Evolutionary conservation across 2,113 vertebrate genomes (phyloP).

Genomic region (Lagopus leucura): DNA sequence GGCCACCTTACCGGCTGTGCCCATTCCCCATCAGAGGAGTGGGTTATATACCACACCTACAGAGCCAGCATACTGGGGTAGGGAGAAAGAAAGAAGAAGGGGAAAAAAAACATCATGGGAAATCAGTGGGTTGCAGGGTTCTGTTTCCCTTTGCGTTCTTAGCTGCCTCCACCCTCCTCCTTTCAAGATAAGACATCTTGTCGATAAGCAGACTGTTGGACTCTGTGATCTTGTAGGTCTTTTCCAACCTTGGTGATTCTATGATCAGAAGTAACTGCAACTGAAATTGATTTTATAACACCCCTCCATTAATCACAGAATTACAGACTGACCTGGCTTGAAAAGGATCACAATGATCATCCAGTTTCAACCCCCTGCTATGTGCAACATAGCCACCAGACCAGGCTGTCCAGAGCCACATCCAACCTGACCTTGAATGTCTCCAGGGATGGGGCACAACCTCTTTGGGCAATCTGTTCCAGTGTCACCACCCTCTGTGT

Average conservation of each 20-base stretch:
- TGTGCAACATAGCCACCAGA: too few species aligned
- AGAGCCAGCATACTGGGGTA: background rate
- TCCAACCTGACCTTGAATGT: too few species aligned
- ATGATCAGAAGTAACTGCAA: background rate
- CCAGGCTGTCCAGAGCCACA: too few species aligned
- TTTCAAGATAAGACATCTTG: conserved; percentile 9
- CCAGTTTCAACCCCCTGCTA: too few species aligned
- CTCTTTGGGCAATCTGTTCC: too few species aligned
- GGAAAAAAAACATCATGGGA: background rate
- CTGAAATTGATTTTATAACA: conserved; percentile 24
- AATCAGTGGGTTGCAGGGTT: background rate
- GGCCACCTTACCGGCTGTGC: background rate
- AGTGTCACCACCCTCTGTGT: too few species aligned
- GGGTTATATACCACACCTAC: background rate
- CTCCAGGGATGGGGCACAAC: too few species aligned
- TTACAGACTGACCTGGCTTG: too few species aligned
- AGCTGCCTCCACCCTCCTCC: background rate
- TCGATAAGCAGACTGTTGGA: too few species aligned
- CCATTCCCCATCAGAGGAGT: background rate
- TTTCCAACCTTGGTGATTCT: too few species aligned
- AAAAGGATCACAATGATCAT: too few species aligned
- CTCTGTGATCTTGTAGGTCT: too few species aligned
- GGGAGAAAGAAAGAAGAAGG: background rate
- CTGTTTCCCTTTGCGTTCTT: background rate
- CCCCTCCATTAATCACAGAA: background rate